phyloP scores from a whole-genome alignment of 2,797 vertebrate species.

The Mormyrops boulengeri region DNA sequence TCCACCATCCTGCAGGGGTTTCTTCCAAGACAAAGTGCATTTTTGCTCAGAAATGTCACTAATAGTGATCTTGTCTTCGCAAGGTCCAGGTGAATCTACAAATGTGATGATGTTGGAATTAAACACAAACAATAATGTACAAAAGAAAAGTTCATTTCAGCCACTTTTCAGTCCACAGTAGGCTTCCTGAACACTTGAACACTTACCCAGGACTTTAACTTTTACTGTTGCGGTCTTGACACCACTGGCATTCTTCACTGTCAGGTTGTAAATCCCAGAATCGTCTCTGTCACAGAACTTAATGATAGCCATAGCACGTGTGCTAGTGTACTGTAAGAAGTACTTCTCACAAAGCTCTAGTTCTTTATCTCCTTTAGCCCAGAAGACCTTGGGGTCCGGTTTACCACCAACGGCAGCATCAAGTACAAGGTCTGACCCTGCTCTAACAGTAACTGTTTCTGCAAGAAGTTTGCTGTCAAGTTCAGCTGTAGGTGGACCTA shows the following conservation, averaged over 20 bases:
- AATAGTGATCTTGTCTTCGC: constrained; percentile 74
- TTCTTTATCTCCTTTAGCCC: constrained; percentile 89
- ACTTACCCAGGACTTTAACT: constrained; percentile 95
- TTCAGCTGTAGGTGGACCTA: constrained; percentile 87
- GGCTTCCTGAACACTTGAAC: not conserved
- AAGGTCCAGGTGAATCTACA: constrained; percentile 88
- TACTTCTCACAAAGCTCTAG: constrained; percentile 92
- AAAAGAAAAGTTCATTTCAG: not conserved
- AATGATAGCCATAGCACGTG: constrained; percentile 86
- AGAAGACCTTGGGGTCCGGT: constrained; percentile 91
- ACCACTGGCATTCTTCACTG: constrained; percentile 88
- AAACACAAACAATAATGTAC: not conserved
- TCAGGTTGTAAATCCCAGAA: constrained; percentile 86
- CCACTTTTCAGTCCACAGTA: not conserved
- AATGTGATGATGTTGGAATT: constrained; percentile 18
- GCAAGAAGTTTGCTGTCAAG: constrained; percentile 86
- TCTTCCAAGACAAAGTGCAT: constrained; percentile 85
- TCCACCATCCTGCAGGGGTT: constrained; percentile 87
- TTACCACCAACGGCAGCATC: constrained; percentile 92
- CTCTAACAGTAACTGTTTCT: constrained; percentile 81
- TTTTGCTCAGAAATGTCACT: constrained; percentile 90
- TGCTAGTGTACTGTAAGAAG: constrained; percentile 84
- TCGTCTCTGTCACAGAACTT: constrained; percentile 97
- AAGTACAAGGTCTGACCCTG: constrained; percentile 93
- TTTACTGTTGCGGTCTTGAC: constrained; percentile 87